phyloP scores from a whole-genome alignment of 1,140 invertebrate genomes.

The Macrostomum lignano region DNA sequence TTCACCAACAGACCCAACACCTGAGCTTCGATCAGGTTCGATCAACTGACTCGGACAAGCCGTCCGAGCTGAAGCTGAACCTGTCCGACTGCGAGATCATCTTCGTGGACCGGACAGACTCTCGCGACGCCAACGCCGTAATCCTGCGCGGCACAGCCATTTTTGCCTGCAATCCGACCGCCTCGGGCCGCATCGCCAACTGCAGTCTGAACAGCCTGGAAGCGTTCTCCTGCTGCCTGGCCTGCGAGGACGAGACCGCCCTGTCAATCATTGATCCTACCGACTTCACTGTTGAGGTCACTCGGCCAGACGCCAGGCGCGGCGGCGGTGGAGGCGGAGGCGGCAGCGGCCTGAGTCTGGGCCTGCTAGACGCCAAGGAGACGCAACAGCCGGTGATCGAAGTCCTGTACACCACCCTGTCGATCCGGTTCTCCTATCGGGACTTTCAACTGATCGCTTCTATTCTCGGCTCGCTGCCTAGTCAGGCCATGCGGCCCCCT shows the following conservation, averaged over 20 bases:
- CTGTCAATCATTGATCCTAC: slow-evolving; percentile 80
- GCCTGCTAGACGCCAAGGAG: no score
- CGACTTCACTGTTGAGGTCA: slow-evolving; percentile 34
- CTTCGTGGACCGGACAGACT: slow-evolving; percentile 56
- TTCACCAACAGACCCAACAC: no score
- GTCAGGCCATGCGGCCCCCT: no score
- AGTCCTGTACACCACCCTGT: no score
- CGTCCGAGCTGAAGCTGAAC: slow-evolving; percentile 63
- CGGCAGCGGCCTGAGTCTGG: no score
- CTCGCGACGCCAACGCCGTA: slow-evolving; percentile 59
- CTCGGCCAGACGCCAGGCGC: slow-evolving; percentile 9
- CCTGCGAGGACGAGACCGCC: slow-evolving; percentile 65
- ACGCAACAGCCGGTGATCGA: no score
- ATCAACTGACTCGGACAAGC: slow-evolving; percentile 14
- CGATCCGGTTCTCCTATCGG: no score
- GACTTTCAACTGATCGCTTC: no score
- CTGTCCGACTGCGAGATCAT: slow-evolving; percentile 78
- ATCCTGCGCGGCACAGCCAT: slow-evolving; percentile 64
- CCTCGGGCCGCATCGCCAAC: slow-evolving; percentile 43
- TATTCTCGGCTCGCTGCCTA: no score
- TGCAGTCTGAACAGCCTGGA: slow-evolving; percentile 65
- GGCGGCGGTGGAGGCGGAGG: no score
- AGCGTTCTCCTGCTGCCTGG: slow-evolving; percentile 66
- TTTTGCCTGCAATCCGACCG: slow-evolving; percentile 43
- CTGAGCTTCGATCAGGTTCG: no score